Evolutionary conservation across 2,888 invertebrate species (phyloP).

Genomic region (Yponomeuta malinellus): DNA sequence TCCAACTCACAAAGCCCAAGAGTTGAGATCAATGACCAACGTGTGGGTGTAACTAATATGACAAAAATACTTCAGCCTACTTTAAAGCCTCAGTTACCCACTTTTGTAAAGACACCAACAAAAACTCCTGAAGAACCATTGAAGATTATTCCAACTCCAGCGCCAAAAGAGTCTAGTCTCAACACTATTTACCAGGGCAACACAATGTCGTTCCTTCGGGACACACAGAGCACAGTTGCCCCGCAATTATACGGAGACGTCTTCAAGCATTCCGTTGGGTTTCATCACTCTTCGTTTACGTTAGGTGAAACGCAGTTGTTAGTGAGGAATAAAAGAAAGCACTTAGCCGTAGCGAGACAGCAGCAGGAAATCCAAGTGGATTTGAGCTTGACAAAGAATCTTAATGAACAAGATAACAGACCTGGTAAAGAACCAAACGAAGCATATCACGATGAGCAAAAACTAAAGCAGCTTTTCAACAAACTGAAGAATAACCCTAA

Average conservation of each 20-base stretch:
- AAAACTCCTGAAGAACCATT: too few species aligned
- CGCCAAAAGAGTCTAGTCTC: background rate
- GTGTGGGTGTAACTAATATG: background rate
- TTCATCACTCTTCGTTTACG: background rate
- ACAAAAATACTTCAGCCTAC: background rate
- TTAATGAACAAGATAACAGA: background rate
- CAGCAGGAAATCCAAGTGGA: background rate
- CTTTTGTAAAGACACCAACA: background rate
- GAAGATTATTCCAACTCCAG: too few species aligned
- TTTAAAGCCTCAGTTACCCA: background rate
- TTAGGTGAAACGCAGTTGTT: background rate
- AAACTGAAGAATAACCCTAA: background rate
- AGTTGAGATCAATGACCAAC: background rate
- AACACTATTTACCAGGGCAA: background rate
- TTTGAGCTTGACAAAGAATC: background rate
- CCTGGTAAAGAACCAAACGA: background rate
- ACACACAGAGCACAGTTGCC: background rate
- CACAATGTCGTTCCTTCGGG: background rate
- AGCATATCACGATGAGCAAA: background rate
- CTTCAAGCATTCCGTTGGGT: background rate
- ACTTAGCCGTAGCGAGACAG: background rate
- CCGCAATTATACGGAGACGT: background rate
- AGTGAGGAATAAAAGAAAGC: background rate
- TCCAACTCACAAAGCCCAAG: background rate
- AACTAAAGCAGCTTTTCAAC: background rate